phyloP scores from a whole-genome alignment of 2,797 vertebrate genomes.

The Cheirogaleus major region DNA sequence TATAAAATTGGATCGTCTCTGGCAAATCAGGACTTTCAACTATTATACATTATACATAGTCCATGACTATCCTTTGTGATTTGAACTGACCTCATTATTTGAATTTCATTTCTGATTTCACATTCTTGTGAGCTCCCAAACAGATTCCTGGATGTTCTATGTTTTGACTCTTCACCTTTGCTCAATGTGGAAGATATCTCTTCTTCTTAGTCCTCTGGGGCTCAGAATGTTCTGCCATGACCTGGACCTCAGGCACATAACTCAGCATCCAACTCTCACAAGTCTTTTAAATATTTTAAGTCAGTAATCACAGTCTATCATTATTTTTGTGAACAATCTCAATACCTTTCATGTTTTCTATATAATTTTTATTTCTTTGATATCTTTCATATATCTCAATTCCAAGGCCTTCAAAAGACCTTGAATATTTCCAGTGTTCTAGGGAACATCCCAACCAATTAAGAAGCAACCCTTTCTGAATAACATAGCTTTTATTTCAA shows the following conservation, averaged over 20 bases:
- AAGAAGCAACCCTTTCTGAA: neutral
- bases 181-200: neutral
- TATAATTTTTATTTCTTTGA: neutral
- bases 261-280: neutral
- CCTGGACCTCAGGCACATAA: neutral
- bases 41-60: neutral
- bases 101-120: constrained; percentile 23
- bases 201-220: neutral
- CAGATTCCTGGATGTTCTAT: neutral
- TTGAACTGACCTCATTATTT: neutral
- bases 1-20: neutral
- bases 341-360: neutral
- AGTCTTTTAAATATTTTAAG: constrained; percentile 8
- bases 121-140: neutral
- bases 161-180: constrained; percentile 25
- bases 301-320: neutral
- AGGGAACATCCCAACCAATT: neutral
- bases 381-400: neutral
- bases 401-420: neutral
- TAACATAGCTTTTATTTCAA: constrained; percentile 3
- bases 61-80: neutral
- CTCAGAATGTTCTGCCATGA: neutral
- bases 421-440: neutral
- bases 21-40: neutral
- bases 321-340: neutral